phyloP scores from a whole-genome alignment of 1,140 invertebrate genomes.

The Bombus waltoni region DNA sequence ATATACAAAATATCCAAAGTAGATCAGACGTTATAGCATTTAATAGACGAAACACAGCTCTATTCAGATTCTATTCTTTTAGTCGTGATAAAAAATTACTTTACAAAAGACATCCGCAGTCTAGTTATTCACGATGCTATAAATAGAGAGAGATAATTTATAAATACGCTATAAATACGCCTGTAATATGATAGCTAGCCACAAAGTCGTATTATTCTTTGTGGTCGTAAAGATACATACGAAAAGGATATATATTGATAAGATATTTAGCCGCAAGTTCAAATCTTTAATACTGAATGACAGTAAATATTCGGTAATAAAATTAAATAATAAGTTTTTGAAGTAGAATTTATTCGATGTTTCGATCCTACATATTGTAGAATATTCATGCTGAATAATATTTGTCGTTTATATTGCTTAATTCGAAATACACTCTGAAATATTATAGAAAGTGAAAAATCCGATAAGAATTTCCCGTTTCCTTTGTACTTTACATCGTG shows the following conservation, averaged over 20 bases:
- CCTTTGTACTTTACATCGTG: neutral
- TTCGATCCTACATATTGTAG: too few relatives aligned
- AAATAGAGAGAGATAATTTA: too few relatives aligned
- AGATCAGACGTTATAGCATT: too few relatives aligned
- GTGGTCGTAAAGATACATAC: neutral
- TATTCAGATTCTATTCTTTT: too few relatives aligned
- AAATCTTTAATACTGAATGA: neutral
- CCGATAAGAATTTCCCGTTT: neutral
- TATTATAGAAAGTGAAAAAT: neutral
- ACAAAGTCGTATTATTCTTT: neutral
- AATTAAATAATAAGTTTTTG: too few relatives aligned
- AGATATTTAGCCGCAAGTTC: neutral
- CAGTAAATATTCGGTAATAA: neutral
- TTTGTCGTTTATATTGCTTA: neutral
- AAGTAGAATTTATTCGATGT: neutral
- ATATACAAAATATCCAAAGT: too few relatives aligned
- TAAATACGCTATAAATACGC: neutral
- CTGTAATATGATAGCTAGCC: too few relatives aligned
- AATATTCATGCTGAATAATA: neutral
- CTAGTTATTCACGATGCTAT: too few relatives aligned
- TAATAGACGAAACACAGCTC: too few relatives aligned
- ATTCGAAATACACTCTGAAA: neutral
- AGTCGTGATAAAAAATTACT: too few relatives aligned
- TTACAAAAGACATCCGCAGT: too few relatives aligned
- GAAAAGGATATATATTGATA: neutral